A percentile compares a stretch with the other conserved stretches of the same genome.
phyloP scores from a whole-genome alignment of 2,888 invertebrate species.

The Sceliomorpha sp. region DNA sequence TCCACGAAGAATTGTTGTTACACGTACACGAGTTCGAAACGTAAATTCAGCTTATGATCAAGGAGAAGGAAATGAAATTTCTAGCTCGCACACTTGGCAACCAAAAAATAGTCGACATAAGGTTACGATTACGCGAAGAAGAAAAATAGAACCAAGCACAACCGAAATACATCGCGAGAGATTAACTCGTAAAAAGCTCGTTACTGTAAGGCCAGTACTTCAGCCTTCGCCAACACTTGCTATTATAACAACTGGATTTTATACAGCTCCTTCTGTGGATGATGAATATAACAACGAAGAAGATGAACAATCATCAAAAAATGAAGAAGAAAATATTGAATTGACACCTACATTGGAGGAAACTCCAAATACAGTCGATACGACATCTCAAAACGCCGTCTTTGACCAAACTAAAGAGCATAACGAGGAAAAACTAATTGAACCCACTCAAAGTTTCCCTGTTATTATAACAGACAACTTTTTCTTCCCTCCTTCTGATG shows the following conservation, averaged over 20 bases:
- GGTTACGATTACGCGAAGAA: conserved; percentile 75
- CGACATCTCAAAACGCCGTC: conserved; percentile 51
- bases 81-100: conserved; percentile 25
- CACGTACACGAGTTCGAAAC: conserved; percentile 71
- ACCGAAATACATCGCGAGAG: conserved; percentile 55
- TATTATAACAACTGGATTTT: conserved; percentile 78
- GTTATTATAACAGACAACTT: conserved; percentile 78
- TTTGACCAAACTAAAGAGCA: background rate
- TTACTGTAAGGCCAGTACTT: conserved; percentile 71
- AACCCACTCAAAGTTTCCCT: conserved; percentile 58
- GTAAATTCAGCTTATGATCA: conserved; percentile 37
- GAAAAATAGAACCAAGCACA: conserved; percentile 69
- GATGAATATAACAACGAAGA: conserved; percentile 53
- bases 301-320: conserved; percentile 24
- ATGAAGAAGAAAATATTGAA: conserved; percentile 48
- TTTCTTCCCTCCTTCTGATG: conserved; percentile 67
- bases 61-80: conserved; percentile 20
- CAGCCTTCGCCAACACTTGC: conserved; percentile 70
- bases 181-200: conserved; percentile 73
- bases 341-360: conserved; percentile 66
- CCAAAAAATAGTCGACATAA: conserved; percentile 64
- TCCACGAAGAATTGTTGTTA: conserved; percentile 71
- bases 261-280: conserved; percentile 64
- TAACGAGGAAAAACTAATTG: conserved; percentile 22
- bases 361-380: conserved; percentile 65